Evolutionary conservation across 2,888 invertebrate genomes (phyloP).

Genomic region (Hydrotaea diabolus): DNA sequence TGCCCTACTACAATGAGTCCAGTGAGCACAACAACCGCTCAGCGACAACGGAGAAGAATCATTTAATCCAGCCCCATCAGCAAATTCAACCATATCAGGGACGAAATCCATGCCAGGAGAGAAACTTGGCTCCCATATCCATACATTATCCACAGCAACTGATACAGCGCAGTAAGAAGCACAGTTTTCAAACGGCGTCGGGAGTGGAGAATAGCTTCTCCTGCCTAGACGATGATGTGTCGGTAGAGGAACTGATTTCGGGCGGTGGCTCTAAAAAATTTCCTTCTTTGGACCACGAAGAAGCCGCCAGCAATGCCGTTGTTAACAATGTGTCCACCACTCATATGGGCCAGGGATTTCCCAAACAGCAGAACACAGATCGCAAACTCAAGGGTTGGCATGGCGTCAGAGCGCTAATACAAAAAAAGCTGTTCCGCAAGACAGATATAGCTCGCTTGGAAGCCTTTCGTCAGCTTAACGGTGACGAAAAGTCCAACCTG

Average conservation of each 20-base stretch:
- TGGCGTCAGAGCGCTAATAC: conserved; percentile 79
- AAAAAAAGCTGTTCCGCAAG: conserved; percentile 80
- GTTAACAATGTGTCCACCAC: conserved; percentile 5
- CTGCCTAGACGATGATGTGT: conserved; percentile 79
- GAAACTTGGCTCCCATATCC: conserved; percentile 83
- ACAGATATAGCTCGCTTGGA: conserved; percentile 70
- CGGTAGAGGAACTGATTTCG: conserved; percentile 79
- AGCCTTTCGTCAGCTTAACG: conserved; percentile 66
- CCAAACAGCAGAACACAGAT: conserved; percentile 80
- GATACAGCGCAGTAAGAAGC: conserved; percentile 80
- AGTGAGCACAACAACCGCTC: conserved; percentile 62
- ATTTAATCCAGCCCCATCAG: conserved; percentile 81
- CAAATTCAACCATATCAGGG: conserved; percentile 92
- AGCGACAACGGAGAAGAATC: conserved; percentile 77
- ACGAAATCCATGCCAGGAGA: conserved; percentile 90
- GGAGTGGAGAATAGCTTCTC: conserved; percentile 79
- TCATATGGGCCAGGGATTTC: conserved; percentile 79
- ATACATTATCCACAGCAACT: conserved; percentile 75
- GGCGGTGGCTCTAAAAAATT: conserved; percentile 71
- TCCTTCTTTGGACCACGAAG: conserved; percentile 62
- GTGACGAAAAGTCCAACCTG: conserved; percentile 80
- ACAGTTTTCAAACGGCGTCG: conserved; percentile 76
- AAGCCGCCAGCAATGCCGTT: background rate
- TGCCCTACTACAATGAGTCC: conserved; percentile 71
- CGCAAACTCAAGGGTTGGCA: conserved; percentile 80